These are phyloP conservation scores for Platorchestia sp. DNA, from an alignment of 1,140 invertebrate species.

Conservation along the genomic window DNA sequence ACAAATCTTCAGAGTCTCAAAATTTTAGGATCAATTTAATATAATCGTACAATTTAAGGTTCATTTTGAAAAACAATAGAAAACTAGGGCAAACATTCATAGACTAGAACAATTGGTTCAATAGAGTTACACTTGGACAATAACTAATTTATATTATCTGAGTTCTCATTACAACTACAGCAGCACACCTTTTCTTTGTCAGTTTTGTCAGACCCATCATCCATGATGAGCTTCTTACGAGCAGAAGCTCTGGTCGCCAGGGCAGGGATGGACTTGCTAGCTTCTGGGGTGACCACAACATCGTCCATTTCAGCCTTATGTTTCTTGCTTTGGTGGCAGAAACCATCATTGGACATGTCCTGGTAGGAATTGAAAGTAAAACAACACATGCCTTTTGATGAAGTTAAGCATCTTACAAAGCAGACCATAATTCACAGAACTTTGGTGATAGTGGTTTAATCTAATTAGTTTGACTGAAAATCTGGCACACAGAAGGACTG, in stretches of 20 bases:
- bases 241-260: not conserved
- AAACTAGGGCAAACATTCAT: not conserved
- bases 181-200: not conserved
- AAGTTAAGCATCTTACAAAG: not conserved
- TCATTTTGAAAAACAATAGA: not conserved
- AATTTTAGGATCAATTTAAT: not conserved
- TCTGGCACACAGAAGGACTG: not conserved
- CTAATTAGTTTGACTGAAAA: not conserved
- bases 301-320: not conserved
- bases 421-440: not conserved
- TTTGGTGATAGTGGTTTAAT: not conserved
- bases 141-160: not conserved
- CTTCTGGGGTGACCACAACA: not conserved
- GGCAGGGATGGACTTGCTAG: not conserved
- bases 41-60: not conserved
- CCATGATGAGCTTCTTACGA: not conserved
- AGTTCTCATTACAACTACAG: no score
- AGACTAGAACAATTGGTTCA: not conserved
- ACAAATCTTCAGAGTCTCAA: no score
- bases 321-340: not conserved
- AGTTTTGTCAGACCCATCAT: not conserved
- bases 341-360: not conserved
- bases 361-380: not conserved
- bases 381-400: not conserved
- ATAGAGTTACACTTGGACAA: not conserved